These are phyloP conservation scores for Leptonema lineaticorne DNA, from an alignment of 1,140 invertebrate genomes.

Conservation along the genomic window DNA sequence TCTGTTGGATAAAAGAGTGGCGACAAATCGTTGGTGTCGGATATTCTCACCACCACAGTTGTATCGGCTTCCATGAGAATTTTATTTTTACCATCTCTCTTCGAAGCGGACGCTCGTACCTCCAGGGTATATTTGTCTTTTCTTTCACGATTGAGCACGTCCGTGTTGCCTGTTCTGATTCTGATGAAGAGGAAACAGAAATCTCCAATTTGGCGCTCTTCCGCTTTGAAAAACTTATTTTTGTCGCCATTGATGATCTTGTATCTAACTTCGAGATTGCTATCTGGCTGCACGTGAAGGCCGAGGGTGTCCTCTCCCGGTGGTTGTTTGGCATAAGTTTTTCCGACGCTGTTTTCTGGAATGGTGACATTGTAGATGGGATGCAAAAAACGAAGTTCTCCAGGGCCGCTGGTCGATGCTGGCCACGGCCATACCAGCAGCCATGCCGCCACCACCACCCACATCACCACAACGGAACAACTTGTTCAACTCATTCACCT, in stretches of 20 bases:
- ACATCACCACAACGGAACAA: slow-evolving; percentile 35
- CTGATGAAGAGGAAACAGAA: slow-evolving; percentile 85
- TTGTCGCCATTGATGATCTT: slow-evolving; percentile 77
- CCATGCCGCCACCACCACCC: slow-evolving; percentile 37
- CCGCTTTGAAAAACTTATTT: slow-evolving; percentile 84
- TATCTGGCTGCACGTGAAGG: slow-evolving; percentile 44
- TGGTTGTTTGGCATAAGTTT: slow-evolving; percentile 65
- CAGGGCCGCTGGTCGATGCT: slow-evolving; percentile 27
- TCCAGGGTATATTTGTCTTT: slow-evolving; percentile 78
- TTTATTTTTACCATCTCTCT: slow-evolving; percentile 58
- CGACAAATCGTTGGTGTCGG: slow-evolving; percentile 84
- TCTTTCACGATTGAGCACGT: slow-evolving; percentile 80
- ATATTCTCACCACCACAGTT: slow-evolving; percentile 70
- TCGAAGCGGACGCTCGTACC: slow-evolving; percentile 61
- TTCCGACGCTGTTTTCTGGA: slow-evolving; percentile 82
- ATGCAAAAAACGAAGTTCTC: slow-evolving; percentile 61
- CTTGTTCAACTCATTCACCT: slow-evolving; percentile 42
- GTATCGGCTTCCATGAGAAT: slow-evolving; percentile 64
- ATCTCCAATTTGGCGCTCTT: slow-evolving; percentile 78
- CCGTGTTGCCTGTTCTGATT: slow-evolving; percentile 73
- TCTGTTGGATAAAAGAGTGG: slow-evolving; percentile 80
- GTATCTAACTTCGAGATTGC: slow-evolving; percentile 64
- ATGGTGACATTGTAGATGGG: slow-evolving; percentile 81
- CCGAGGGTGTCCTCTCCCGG: slow-evolving; percentile 56
- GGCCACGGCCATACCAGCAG: slow-evolving; percentile 28